Evolutionary conservation across 2,797 vertebrate species (phyloP).

Genomic region (Cetoscarus ocellatus): DNA sequence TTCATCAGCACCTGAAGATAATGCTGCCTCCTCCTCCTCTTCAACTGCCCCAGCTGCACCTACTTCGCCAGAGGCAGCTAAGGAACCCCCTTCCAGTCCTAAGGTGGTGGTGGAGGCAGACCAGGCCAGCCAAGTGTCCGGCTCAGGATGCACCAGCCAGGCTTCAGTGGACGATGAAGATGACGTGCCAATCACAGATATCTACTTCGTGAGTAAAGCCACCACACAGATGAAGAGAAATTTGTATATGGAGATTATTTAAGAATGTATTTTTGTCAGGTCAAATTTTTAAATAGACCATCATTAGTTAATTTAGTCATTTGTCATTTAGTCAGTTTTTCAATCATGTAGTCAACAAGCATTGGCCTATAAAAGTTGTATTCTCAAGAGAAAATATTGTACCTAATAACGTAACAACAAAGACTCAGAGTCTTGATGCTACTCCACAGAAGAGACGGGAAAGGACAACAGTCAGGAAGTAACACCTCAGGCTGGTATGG

Average conservation of each 20-base stretch:
- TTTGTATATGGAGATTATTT: neutral
- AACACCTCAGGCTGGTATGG: slow-evolving; percentile 59
- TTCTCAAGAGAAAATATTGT: neutral
- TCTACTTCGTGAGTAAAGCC: slow-evolving; percentile 93
- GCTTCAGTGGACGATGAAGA: slow-evolving; percentile 95
- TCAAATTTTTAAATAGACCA: too few species aligned
- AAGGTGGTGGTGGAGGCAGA: slow-evolving; percentile 84
- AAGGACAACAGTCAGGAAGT: slow-evolving; percentile 38
- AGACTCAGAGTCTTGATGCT: slow-evolving; percentile 50
- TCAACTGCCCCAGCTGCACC: slow-evolving; percentile 59
- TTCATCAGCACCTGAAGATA: slow-evolving; percentile 66
- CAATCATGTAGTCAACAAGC: neutral
- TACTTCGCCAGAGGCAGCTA: slow-evolving; percentile 43
- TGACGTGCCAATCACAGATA: slow-evolving; percentile 92
- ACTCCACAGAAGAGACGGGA: slow-evolving; percentile 65
- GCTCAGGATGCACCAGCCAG: slow-evolving; percentile 93
- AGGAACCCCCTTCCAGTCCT: slow-evolving; percentile 64
- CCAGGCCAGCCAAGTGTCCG: slow-evolving; percentile 90
- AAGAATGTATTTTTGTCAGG: too few species aligned
- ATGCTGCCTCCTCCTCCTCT: slow-evolving; percentile 28
- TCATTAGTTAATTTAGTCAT: neutral
- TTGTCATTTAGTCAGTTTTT: too few species aligned
- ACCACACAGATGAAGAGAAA: slow-evolving; percentile 1
- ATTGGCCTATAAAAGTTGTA: neutral
- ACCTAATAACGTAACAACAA: slow-evolving; percentile 8